phyloP scores from a whole-genome alignment of 2,113 vertebrate genomes.

The Calyptommatus sinebrachiatus region DNA sequence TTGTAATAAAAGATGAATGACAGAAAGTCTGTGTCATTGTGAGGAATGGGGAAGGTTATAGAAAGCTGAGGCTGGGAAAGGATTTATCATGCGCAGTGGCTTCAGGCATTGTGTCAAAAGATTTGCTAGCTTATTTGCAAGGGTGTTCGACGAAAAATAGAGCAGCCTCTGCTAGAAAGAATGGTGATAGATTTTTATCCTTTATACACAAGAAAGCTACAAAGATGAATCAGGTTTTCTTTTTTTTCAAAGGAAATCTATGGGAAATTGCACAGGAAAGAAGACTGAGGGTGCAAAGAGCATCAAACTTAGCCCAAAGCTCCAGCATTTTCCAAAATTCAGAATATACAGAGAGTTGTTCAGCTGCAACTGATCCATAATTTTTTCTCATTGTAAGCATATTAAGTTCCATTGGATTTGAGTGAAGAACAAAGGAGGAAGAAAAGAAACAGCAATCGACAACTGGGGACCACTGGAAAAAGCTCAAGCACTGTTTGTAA shows the following conservation, averaged over 20 bases:
- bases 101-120: slow-evolving; percentile 76
- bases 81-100: slow-evolving; percentile 76
- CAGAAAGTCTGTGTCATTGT: slow-evolving; percentile 77
- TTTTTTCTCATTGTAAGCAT: slow-evolving; percentile 57
- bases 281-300: slow-evolving; percentile 5
- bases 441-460: not conserved
- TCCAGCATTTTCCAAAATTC: slow-evolving; percentile 57
- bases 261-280: slow-evolving; percentile 58
- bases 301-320: slow-evolving; percentile 63
- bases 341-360: slow-evolving; percentile 61
- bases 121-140: slow-evolving; percentile 78
- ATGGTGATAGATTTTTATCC: slow-evolving; percentile 74
- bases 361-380: slow-evolving; percentile 47
- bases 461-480: slow-evolving; percentile 55
- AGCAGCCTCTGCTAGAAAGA: slow-evolving; percentile 68
- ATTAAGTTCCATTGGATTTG: slow-evolving; percentile 42
- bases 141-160: slow-evolving; percentile 74
- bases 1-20: slow-evolving; percentile 85
- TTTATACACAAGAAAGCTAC: slow-evolving; percentile 74
- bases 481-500: slow-evolving; percentile 54
- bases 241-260: slow-evolving; percentile 49
- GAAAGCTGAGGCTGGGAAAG: slow-evolving; percentile 73
- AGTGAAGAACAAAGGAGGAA: slow-evolving; percentile 20
- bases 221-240: slow-evolving; percentile 63
- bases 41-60: slow-evolving; percentile 78